Percentiles rank a stretch among this genome's conserved stretches.
phyloP scores from a whole-genome alignment of 2,888 invertebrate genomes.

The Nasonovia ribisnigri region DNA sequence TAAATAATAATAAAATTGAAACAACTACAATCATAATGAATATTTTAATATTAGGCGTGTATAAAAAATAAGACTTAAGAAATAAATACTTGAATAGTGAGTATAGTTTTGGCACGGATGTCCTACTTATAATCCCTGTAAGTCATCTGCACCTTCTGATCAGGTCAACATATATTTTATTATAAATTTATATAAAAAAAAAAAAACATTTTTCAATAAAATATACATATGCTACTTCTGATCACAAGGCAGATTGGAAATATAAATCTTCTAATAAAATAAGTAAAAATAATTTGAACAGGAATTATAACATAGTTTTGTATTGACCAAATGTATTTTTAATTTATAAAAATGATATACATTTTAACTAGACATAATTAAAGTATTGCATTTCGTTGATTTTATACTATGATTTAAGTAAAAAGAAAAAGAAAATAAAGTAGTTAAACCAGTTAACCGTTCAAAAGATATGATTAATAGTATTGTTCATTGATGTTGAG shows the following conservation, averaged over 20 bases:
- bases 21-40: conserved; percentile 61
- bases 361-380: conserved; percentile 47
- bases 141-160: conserved; percentile 44
- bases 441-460: conserved; percentile 54
- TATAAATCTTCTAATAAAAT: conserved; percentile 30
- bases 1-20: conserved; percentile 54
- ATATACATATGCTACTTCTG: conserved; percentile 24
- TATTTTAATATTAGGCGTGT: conserved; percentile 53
- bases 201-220: conserved; percentile 19
- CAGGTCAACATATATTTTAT: conserved; percentile 30
- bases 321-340: conserved; percentile 26
- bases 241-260: conserved; percentile 48
- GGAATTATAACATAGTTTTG: conserved; percentile 44
- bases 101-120: conserved; percentile 58
- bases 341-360: conserved; percentile 34
- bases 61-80: conserved; percentile 62
- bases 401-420: conserved; percentile 46
- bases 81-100: conserved; percentile 64
- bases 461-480: conserved; percentile 51
- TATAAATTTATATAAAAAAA: background rate
- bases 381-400: conserved; percentile 42
- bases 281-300: conserved; percentile 47
- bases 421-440: conserved; percentile 53
- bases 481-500: conserved; percentile 39
- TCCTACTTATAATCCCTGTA: conserved; percentile 55